These are phyloP conservation scores for Toxonevra muliebris DNA, from an alignment of 2,888 invertebrate genomes.

Conservation along the genomic window DNA sequence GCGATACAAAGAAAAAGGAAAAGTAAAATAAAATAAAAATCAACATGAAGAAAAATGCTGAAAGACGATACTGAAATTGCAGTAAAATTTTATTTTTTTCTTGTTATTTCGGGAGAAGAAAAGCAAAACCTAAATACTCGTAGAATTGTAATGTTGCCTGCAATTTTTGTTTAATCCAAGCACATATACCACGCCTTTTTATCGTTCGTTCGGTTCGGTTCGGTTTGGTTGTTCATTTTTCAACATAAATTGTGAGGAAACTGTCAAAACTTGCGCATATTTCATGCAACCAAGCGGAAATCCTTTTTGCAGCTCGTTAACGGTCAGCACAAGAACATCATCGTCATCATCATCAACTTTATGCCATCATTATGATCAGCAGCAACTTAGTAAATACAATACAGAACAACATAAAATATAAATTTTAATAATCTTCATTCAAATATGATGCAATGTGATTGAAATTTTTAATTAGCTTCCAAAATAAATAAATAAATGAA, in stretches of 20 bases:
- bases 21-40: not conserved
- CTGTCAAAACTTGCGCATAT: constrained; percentile 29
- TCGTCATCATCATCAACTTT: not conserved
- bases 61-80: constrained; percentile 7
- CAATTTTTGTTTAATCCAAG: constrained; percentile 18
- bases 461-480: constrained; percentile 27
- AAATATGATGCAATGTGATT: constrained; percentile 13
- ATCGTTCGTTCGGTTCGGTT: not conserved
- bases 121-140: not conserved
- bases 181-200: constrained; percentile 11
- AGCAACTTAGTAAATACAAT: too few relatives aligned
- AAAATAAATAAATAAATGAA: not conserved
- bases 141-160: not conserved
- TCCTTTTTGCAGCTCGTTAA: constrained; percentile 28
- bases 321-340: not conserved
- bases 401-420: too few relatives aligned
- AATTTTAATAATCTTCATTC: too few relatives aligned
- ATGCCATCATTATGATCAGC: too few relatives aligned
- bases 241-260: constrained; percentile 22
- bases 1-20: not conserved
- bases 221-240: not conserved
- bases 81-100: constrained; percentile 2
- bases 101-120: not conserved
- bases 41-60: not conserved
- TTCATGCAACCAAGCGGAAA: constrained; percentile 27